Base-by-base conservation (phyloP, 2,797 vertebrate genomes). In the Rallus crepitans region DNA sequence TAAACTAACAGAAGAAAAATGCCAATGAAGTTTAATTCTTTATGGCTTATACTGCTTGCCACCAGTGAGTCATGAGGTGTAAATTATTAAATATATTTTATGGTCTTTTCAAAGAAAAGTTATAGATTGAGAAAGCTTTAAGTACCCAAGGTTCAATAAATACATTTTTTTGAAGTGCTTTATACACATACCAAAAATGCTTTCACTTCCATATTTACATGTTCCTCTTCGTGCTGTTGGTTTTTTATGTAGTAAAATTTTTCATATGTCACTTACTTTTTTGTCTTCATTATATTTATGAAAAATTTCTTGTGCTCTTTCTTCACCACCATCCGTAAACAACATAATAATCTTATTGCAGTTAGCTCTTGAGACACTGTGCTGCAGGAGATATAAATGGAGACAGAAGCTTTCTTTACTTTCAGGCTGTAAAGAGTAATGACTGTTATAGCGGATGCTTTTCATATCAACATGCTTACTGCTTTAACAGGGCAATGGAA, bases 341-440 rank as follows among this genome's bases (percentile, higher is more conserved):
- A 99, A 97, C 99, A 99, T 99, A 89, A 99, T 99, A 94, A 99
- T 99, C 97, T 99, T 99, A 97, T 99, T 99, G 98, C 99, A 99
- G 98, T 99, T 99, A 80, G 99, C 99, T 98, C 99, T 98, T 96
- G 98, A 99, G 88, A 99, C 98, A 84, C 99, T 99, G 50, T 98
- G 94, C 97, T 97, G 90, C 63, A 93, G 81, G 70, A 96, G 77
- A 95, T 3, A 93, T 7, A 94, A 72, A 85, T 1, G 92, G 27
- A 89, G 82, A 16, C 9, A 47, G 45, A 47, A 47, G 21, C 18
- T 17, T 37, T 33, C 66, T 53, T 39, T 61, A 12, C 35, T 82
- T 96, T 90, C 75, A 79, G 72, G 33, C 20, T 50, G 15, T 72
- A 50, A 27, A 2, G 45, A 64, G 45, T 33, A 80, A n/a, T 20